Conservation (phyloP, 2,113 vertebrate genomes). For the Trichechus manatus region DNA sequence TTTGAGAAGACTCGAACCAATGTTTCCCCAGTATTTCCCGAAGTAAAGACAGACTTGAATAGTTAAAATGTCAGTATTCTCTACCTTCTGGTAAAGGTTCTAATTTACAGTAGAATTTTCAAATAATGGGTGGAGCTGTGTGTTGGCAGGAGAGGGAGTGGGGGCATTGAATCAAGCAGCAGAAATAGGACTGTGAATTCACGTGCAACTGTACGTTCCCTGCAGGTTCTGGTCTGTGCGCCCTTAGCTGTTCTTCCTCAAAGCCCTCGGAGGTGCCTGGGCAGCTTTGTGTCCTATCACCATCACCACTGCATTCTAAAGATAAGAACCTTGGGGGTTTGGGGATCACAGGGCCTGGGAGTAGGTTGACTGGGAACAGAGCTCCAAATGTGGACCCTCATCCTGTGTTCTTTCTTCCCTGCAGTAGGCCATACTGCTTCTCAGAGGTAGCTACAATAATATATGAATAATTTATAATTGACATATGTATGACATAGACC, state of each 20-base stretch:
- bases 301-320: not conserved
- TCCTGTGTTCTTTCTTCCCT: not conserved
- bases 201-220: not conserved
- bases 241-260: not conserved
- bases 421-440: not conserved
- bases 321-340: not conserved
- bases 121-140: not conserved
- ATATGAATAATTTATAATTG: not conserved
- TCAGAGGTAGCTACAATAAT: not conserved
- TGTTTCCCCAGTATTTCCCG: not conserved
- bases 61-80: conserved; percentile 15
- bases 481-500: not conserved
- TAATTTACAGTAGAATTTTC: not conserved
- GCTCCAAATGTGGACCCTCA: not conserved
- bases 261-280: fast-evolving
- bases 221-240: not conserved
- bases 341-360: not conserved
- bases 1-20: not conserved
- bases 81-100: not conserved
- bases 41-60: not conserved
- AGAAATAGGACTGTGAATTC: fast-evolving
- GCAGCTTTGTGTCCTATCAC: not conserved
- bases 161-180: not conserved
- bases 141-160: not conserved
- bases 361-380: not conserved